Percentiles rank a stretch among this genome's conserved stretches.
These are phyloP conservation scores for Pachycephala philippinensis DNA, from an alignment of 2,113 vertebrate species.

Conservation along the genomic window DNA sequence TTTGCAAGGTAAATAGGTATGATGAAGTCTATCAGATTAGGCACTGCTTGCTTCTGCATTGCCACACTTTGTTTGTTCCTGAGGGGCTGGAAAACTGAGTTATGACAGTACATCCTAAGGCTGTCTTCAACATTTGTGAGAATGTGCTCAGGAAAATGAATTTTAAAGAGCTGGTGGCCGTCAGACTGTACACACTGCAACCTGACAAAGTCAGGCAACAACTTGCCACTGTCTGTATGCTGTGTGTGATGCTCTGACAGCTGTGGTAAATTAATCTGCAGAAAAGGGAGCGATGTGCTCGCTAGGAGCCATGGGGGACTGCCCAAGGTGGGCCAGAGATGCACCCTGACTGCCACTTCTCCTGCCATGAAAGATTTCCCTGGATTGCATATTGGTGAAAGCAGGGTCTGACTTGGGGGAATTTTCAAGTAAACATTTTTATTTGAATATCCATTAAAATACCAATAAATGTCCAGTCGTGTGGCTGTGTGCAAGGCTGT, in stretches of 20 bases:
- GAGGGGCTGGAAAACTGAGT: neutral
- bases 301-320: rapidly evolving
- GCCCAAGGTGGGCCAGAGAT: neutral
- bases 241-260: neutral
- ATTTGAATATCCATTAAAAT: neutral
- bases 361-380: neutral
- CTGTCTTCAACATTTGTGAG: neutral
- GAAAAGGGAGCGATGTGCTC: rapidly evolving
- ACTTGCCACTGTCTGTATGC: neutral
- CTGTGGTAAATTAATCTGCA: neutral
- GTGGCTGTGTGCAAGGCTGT: rapidly evolving
- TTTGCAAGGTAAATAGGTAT: neutral
- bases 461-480: neutral
- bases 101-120: neutral
- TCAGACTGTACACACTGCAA: neutral
- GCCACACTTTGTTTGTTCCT: neutral
- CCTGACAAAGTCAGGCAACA: neutral
- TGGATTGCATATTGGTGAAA: neutral
- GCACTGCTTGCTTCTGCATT: neutral
- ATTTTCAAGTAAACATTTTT: neutral
- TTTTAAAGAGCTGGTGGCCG: neutral
- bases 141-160: neutral
- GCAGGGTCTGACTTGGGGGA: neutral
- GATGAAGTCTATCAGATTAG: neutral
- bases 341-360: neutral